Percentiles rank a stretch among this genome's conserved stretches.
Evolutionary conservation across 2,888 invertebrate genomes (phyloP).

Genomic region (Leucophenga maculata): DNA sequence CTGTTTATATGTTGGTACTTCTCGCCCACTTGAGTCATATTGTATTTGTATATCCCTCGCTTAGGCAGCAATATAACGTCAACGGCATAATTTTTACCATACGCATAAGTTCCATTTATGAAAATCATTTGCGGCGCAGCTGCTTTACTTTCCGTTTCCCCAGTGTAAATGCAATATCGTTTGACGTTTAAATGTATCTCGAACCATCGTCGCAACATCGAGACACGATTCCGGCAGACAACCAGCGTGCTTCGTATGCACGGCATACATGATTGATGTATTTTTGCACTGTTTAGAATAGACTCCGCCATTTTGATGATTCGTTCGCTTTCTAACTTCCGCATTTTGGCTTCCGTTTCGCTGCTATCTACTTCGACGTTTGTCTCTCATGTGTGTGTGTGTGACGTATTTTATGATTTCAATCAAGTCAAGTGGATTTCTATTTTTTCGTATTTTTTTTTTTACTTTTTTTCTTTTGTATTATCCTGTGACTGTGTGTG

Average conservation of each 20-base stretch:
- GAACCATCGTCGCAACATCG: too few species aligned
- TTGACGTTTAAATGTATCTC: neutral
- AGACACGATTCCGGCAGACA: neutral
- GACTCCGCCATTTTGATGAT: neutral
- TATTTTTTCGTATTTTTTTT: constrained; percentile 47
- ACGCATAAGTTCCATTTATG: constrained; percentile 55
- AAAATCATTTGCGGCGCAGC: constrained; percentile 52
- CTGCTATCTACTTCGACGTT: constrained; percentile 17
- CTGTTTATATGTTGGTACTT: neutral
- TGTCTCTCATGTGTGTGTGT: constrained; percentile 30
- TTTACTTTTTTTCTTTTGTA: constrained; percentile 20
- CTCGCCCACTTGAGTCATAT: constrained; percentile 2
- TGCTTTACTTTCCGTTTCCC: neutral
- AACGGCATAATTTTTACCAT: constrained; percentile 50
- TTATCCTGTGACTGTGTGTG: constrained; percentile 4
- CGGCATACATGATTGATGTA: constrained; percentile 24
- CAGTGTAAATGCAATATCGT: neutral
- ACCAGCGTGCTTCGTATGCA: neutral
- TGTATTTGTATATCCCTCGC: constrained; percentile 32
- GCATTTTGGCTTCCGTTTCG: constrained; percentile 20
- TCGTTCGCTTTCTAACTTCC: constrained; percentile 15
- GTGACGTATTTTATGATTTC: constrained; percentile 55
- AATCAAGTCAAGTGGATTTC: constrained; percentile 64
- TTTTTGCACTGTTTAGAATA: constrained; percentile 22
- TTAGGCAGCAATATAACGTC: constrained; percentile 44